Evolutionary conservation across 2,888 invertebrate species (phyloP).

Genomic region (Polymixis flavicincta): DNA sequence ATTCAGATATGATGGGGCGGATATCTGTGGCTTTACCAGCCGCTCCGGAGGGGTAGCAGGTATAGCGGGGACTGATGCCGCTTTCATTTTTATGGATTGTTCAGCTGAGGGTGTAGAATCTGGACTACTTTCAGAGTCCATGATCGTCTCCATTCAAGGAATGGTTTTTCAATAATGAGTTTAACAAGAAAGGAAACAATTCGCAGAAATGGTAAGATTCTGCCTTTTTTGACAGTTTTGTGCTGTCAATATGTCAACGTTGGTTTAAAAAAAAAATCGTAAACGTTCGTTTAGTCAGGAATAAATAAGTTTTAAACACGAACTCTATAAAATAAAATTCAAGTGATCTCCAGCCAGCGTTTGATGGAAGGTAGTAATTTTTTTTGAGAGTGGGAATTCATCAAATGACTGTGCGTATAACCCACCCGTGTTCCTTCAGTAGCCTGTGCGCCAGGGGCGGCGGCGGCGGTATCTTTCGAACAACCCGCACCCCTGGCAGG

Average conservation of each 20-base stretch:
- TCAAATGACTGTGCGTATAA: too few species aligned
- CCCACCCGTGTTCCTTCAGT: too few species aligned
- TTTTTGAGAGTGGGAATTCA: too few species aligned
- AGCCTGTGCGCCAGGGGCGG: too few species aligned
- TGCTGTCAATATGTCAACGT: slow-evolving; percentile 26
- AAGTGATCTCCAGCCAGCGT: neutral
- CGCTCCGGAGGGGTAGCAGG: slow-evolving; percentile 45
- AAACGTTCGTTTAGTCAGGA: neutral
- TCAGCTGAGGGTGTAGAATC: slow-evolving; percentile 8
- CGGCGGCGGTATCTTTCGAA: too few species aligned
- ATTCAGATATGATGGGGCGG: slow-evolving; percentile 83
- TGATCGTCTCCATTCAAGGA: slow-evolving; percentile 52
- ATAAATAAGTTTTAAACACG: neutral
- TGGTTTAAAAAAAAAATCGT: neutral
- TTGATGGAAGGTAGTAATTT: too few species aligned
- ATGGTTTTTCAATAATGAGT: neutral
- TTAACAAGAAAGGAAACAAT: neutral
- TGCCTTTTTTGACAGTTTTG: slow-evolving; percentile 9
- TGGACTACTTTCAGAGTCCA: slow-evolving; percentile 56
- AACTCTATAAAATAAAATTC: neutral
- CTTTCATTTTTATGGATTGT: slow-evolving; percentile 61
- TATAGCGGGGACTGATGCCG: slow-evolving; percentile 73
- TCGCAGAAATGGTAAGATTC: neutral
- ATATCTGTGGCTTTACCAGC: slow-evolving; percentile 73
- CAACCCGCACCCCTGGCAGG: too few species aligned